Conservation (phyloP, 2,888 invertebrate species). For the Hermodice carunculata region DNA sequence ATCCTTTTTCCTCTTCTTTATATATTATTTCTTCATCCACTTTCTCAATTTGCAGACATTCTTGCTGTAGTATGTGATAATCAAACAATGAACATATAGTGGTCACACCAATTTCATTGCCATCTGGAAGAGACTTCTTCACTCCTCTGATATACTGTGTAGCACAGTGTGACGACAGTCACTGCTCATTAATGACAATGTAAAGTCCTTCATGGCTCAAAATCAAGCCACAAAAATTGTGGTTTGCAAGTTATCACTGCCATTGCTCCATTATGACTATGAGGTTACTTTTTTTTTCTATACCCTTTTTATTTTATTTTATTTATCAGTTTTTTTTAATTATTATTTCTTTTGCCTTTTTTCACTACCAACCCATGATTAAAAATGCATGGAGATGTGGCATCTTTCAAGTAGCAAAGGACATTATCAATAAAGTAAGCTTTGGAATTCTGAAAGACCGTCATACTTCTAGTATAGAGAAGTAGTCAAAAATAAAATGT, state of each 20-base stretch:
- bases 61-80: too few species aligned
- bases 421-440: slow-evolving; percentile 33
- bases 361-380: slow-evolving; percentile 21
- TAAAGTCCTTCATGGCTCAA: too few species aligned
- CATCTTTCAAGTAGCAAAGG: slow-evolving; percentile 32
- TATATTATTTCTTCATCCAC: too few species aligned
- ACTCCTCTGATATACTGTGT: slow-evolving; percentile 13
- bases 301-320: slow-evolving; percentile 19
- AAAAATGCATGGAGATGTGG: slow-evolving; percentile 32
- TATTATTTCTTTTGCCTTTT: slow-evolving; percentile 12
- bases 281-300: slow-evolving; percentile 17
- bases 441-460: slow-evolving; percentile 36
- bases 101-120: slow-evolving; percentile 13
- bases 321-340: not conserved
- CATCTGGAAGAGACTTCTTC: slow-evolving; percentile 24
- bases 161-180: slow-evolving; percentile 1
- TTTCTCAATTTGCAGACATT: too few species aligned
- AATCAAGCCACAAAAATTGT: slow-evolving; percentile 15
- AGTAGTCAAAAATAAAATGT: slow-evolving; percentile 34
- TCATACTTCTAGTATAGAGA: slow-evolving; percentile 20
- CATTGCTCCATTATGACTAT: slow-evolving; percentile 31
- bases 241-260: slow-evolving; percentile 35
- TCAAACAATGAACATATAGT: slow-evolving; percentile 11
- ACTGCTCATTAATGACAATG: slow-evolving; percentile 6
- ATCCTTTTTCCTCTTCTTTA: too few species aligned